phyloP scores from a whole-genome alignment of 2,797 vertebrate genomes.

The Mycteria americana region DNA sequence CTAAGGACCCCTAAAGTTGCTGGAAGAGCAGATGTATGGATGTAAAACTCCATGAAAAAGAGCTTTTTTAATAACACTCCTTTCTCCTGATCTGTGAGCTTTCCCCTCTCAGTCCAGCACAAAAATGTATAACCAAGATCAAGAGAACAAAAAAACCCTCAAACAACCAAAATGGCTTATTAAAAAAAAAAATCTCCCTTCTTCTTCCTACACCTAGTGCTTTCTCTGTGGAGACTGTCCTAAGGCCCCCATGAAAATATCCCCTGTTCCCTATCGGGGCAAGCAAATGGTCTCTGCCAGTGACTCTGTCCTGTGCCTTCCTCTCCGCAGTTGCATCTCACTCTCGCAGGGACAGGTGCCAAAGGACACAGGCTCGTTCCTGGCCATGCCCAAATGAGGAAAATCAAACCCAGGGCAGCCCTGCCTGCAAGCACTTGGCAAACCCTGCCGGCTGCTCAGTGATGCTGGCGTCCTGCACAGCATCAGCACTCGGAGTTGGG shows the following conservation, averaged over 20 bases:
- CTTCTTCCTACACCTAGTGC: neutral
- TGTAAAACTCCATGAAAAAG: neutral
- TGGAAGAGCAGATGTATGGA: neutral
- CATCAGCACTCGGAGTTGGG: neutral
- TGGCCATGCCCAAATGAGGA: neutral
- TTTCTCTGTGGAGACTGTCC: neutral
- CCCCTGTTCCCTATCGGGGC: fast-evolving
- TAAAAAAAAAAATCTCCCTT: neutral
- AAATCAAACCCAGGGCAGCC: neutral
- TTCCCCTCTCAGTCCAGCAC: neutral
- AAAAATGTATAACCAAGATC: neutral
- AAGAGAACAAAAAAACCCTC: neutral
- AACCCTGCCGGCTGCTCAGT: neutral
- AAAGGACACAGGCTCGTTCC: neutral
- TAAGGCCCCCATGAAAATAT: neutral
- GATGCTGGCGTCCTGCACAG: neutral
- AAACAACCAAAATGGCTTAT: neutral
- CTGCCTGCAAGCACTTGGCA: neutral
- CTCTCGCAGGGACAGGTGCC: neutral
- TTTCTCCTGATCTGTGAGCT: neutral
- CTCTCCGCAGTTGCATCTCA: neutral
- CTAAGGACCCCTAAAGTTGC: neutral
- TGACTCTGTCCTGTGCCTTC: neutral
- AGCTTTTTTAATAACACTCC: neutral
- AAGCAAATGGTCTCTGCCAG: neutral